Base-by-base conservation (phyloP, 1,140 invertebrate species). In the Notospermus geniculatus region DNA sequence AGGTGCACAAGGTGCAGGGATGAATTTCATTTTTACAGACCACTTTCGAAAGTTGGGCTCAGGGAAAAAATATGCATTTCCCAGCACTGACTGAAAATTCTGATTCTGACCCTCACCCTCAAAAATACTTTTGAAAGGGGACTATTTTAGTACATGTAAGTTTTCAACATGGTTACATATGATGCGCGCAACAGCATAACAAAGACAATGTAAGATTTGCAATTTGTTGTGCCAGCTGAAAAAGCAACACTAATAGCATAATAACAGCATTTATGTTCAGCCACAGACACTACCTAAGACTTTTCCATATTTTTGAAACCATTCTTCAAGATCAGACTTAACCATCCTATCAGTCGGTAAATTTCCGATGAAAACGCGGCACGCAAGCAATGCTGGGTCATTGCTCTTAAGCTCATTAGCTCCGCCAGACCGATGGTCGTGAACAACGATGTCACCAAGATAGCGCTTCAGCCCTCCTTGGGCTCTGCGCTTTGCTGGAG, bases 281-380 rank as follows among this genome's bases (percentile, higher is more conserved):
- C 4, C 4, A n/a, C 4, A 27, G 19, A 54, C 55, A 70, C 67
- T 76, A 83, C 82, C 82, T 59, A 78, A 52, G 41, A 83, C 85
- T 61, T 83, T 86, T 11, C 90, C 91, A 77, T 90, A 88, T 46
- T 85, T 85, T 59, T 83, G 82, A 75, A 91, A 92, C 76, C 89
- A 87, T 46, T 87, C 86, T 62, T 90, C 89, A 19, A 92, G 68
- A 60, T 91, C 88, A 15, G 87, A 83, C 19, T 86, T 84, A 7
- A 85, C 87, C 30, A 86, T 84, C 9, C 83, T 82, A 63, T 88
- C 86, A 0, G 85, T 85, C 62, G 84, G 84, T 30, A 92, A 71
- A 69, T 88, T 87, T 13, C 90, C 90, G 32, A 92, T 83, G 74
- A 90, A 92, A 68, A 92, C 87, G 54, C 91, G 82, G 68, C 87